Conservation (phyloP, 2,797 vertebrate genomes). For the Gallinago stenura region DNA sequence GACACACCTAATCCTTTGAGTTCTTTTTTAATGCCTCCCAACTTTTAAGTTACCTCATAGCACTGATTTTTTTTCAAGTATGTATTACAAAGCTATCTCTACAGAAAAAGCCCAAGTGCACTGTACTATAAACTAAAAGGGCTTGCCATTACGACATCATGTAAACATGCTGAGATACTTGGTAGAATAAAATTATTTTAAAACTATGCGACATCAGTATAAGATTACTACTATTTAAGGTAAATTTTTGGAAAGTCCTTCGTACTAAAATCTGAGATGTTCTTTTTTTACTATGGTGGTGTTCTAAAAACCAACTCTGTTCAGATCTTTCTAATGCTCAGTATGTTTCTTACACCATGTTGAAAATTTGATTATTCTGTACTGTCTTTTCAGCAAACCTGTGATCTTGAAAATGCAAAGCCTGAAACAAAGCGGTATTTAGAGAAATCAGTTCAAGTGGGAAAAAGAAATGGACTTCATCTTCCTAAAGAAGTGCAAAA, state of each 20-base stretch:
- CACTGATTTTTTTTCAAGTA: neutral
- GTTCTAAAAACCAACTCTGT: neutral
- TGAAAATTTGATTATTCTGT: constrained; percentile 12
- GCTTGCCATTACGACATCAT: neutral
- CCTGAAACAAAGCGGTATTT: constrained; percentile 89
- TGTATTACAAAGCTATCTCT: neutral
- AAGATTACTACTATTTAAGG: neutral
- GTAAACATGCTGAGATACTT: neutral
- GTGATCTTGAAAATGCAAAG: constrained; percentile 76
- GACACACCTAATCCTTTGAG: neutral
- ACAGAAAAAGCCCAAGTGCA: neutral
- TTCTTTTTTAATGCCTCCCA: neutral
- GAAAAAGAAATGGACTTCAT: constrained; percentile 91
- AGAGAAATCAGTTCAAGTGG: constrained; percentile 88
- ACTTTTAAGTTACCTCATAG: neutral
- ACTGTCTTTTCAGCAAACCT: constrained; percentile 83
- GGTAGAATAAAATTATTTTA: neutral
- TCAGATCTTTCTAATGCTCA: neutral
- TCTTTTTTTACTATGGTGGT: neutral
- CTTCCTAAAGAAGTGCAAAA: constrained; percentile 87
- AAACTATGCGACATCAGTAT: neutral
- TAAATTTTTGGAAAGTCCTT: neutral
- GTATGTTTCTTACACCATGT: neutral
- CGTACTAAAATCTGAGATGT: neutral
- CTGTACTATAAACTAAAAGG: neutral